Conservation (phyloP, 2,113 vertebrate species). For the Nettapus auritus region DNA sequence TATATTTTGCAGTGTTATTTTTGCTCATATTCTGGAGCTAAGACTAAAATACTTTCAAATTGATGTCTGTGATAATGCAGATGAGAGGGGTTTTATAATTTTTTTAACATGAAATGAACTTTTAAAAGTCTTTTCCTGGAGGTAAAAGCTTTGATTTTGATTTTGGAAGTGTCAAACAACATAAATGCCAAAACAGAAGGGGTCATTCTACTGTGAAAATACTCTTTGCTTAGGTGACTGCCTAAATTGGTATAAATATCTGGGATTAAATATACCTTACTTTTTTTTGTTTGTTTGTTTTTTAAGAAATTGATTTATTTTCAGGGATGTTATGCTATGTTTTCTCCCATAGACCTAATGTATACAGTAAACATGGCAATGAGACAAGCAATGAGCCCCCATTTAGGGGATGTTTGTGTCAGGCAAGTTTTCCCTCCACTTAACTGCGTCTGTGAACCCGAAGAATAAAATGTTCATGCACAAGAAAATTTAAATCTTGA, state of each 20-base stretch:
- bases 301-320: not conserved
- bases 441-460: not conserved
- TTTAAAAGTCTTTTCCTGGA: not conserved
- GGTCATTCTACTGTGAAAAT: not conserved
- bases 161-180: not conserved
- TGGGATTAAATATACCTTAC: fast-evolving
- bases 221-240: not conserved
- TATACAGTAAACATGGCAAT: not conserved
- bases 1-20: not conserved
- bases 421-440: not conserved
- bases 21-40: not conserved
- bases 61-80: not conserved
- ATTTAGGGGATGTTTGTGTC: not conserved
- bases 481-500: not conserved
- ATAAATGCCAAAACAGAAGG: not conserved
- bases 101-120: not conserved
- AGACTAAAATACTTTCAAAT: not conserved
- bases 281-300: not conserved
- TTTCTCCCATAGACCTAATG: not conserved
- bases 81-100: not conserved
- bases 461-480: fast-evolving
- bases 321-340: not conserved
- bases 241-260: not conserved
- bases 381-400: not conserved
- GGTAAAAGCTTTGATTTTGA: not conserved